These are phyloP conservation scores for Epizoanthus ramosus DNA, from an alignment of 92 coral and sea anemone species.

Conservation along the genomic window DNA sequence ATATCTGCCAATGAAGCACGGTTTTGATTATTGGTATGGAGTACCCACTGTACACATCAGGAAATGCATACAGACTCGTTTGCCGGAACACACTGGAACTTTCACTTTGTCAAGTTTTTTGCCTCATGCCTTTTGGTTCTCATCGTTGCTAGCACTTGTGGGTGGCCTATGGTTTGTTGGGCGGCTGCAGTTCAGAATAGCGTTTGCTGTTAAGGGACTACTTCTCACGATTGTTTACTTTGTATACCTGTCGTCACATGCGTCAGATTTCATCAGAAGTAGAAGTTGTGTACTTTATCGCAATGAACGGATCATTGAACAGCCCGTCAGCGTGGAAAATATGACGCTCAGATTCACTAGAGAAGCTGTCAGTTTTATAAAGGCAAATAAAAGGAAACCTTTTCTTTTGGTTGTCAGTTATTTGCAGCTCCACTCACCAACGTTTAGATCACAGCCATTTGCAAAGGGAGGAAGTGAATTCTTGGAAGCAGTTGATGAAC, in stretches of 20 bases:
- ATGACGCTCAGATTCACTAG: conserved; percentile 86
- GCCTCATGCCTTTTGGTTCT: conserved; percentile 21
- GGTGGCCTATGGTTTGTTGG: conserved; percentile 46
- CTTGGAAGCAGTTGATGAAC: conserved; percentile 69
- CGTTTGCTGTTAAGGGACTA: conserved; percentile 21
- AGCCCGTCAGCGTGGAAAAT: conserved; percentile 76
- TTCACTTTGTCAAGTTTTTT: neutral
- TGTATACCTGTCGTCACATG: conserved; percentile 17
- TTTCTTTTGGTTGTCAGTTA: conserved; percentile 81
- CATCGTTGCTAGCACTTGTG: conserved; percentile 18
- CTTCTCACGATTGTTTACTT: conserved; percentile 19
- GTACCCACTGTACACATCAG: conserved; percentile 77
- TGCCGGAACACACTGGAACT: conserved; percentile 8
- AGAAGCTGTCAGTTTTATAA: conserved; percentile 75
- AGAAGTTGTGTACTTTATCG: conserved; percentile 87
- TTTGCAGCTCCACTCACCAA: conserved; percentile 72
- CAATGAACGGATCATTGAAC: conserved; percentile 71
- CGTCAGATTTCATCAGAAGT: conserved; percentile 59
- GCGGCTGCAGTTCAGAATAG: neutral
- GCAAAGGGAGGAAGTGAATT: conserved; percentile 43
- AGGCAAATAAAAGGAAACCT: conserved; percentile 57
- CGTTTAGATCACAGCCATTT: conserved; percentile 68
- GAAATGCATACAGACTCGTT: conserved; percentile 53
- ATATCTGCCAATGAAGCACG: conserved; percentile 81
- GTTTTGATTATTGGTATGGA: conserved; percentile 91